These are phyloP conservation scores for Neogobius melanostomus DNA, from an alignment of 2,113 vertebrate genomes.

Conservation along the genomic window DNA sequence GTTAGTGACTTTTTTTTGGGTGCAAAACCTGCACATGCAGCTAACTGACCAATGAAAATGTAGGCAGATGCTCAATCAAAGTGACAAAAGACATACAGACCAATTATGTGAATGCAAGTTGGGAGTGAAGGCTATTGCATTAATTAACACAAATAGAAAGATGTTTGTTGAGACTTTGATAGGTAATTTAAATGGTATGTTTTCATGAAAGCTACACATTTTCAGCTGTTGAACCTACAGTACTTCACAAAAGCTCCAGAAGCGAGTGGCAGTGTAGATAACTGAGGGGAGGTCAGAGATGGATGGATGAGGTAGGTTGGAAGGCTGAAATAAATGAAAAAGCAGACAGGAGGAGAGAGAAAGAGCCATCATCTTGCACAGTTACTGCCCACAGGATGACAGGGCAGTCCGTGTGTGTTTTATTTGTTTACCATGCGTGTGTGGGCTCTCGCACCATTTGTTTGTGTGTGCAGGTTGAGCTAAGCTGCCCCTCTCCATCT, in stretches of 20 bases:
- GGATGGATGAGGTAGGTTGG: conserved; percentile 50
- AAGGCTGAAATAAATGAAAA: conserved; percentile 63
- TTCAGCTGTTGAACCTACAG: background rate
- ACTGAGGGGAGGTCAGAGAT: conserved; percentile 37
- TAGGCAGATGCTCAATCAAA: no score
- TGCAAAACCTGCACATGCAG: no score
- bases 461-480: conserved; percentile 25
- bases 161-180: no score
- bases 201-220: background rate
- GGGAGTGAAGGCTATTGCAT: no score
- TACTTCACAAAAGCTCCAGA: conserved; percentile 11
- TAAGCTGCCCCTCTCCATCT: conserved; percentile 43
- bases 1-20: no score
- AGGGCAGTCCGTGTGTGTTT: conserved; percentile 25
- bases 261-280: conserved; percentile 45
- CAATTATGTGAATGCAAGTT: no score
- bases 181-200: no score
- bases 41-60: no score
- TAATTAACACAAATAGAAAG: no score
- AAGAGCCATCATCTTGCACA: conserved; percentile 56
- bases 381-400: conserved; percentile 49
- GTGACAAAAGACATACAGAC: no score
- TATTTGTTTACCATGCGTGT: conserved; percentile 26
- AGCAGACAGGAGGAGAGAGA: conserved; percentile 43
- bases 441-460: conserved; percentile 9